Evolutionary conservation across 2,888 invertebrate species (phyloP), one percentile per base, ranked within the genome.

Genomic region (Bibio marci): DNA sequence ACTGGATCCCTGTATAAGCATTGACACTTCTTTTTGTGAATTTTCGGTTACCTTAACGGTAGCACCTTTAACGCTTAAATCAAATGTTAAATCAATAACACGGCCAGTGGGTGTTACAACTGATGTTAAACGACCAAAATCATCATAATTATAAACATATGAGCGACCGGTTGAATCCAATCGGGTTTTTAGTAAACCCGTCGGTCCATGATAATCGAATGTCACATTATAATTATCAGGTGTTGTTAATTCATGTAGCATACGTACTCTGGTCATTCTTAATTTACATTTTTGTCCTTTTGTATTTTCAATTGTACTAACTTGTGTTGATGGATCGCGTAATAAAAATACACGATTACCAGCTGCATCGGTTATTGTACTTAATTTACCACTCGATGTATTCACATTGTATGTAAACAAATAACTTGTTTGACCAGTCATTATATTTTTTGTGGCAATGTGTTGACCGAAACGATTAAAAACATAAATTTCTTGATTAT

Each of bases 381-480:
- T 87, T 15, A 97, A 67, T 56, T 90, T 91, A 0, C 95, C 95
- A 53, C 90, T 92, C 52, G 88, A 91, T 0, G 94, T 94, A 56
- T 94, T 94, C 1, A 94, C 90, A 49, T 90, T 92, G 63, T 97
- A 97, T 0, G 90, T 82, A 56, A 95, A 97, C 3, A 85, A 76
- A 57, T 92, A 95, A 47, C 86, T 80, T 3, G 81, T 86, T 59
- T 90, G 88, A 0, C 88, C 90, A 0, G 94, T 94, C n/a, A 95
- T 65, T 43, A 97, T 92, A 54, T 92, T 91, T 48, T 81, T 81
- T 0, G 94, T 95, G 40, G 85, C 80, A 3, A 90, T 76, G 54
- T 97, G 97, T 56, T 94, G 94, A 0, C 97, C 97, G 54, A 91
- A 90, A 48, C 88, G 68, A 52, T 91, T 91, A 64, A 91, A 91